Evolutionary conservation across 1,140 invertebrate species (phyloP), one percentile per base, ranked within the genome.

Genomic region (Ruditapes philippinarum): DNA sequence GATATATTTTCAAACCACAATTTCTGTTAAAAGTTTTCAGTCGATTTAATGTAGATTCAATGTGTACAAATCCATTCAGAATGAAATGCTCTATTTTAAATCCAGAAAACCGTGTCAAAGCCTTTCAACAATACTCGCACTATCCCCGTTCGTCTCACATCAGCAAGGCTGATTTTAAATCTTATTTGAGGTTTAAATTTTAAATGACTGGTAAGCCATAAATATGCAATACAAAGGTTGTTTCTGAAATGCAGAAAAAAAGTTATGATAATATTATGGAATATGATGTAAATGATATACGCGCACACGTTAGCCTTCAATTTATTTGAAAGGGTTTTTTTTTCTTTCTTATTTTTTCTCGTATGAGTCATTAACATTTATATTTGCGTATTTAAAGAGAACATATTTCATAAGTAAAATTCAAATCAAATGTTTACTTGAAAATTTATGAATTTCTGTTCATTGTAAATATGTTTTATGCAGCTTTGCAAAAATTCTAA

Each of bases 1-100:
- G 1, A 40, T 70, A 70, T 70, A 38, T 28, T 70, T 40, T 70
- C 28, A 22, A 65, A 70, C 65, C 65, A 14, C 33, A 70, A 28
- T 76, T 49, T 76, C n/a, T 28, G 73, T 76, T 45, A 49, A 76
- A 76, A n/a, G 22, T 49, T 51, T 51, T 76, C 73, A 76, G 40
- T 76, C 22, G 45, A 76, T 76, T 76, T 76, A 76, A 76, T 76
- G 73, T 76, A 76, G 73, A 76, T 76, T 76, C 45, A 25, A 45
- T 25, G 73, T 76, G 40, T 45, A 76, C 73, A 45, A 76, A 76
- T 76, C 73, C 73, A 76, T 76, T 76, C 40, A 76, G 45, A 76
- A 76, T 49, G 42, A 45, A 76, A 49, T 42, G 45, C 73, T 76
- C 65, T 33, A 76, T 76, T 76, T 76, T 76, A 51, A 51, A 25